Evolutionary conservation across 2,113 vertebrate genomes (phyloP).

Genomic region (Anser cygnoides): DNA sequence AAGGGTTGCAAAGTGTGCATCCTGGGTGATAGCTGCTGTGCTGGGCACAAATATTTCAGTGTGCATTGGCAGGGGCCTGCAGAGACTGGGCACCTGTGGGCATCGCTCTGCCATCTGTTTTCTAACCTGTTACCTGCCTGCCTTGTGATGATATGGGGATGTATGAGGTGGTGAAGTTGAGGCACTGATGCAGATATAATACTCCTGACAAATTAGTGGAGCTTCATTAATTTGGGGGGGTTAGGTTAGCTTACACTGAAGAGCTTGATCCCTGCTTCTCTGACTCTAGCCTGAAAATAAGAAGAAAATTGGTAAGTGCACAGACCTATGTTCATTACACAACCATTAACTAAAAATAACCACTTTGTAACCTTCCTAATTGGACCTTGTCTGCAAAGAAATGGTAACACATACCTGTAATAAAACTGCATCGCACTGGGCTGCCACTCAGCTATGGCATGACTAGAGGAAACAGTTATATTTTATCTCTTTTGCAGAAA

Average conservation of each 20-base stretch:
- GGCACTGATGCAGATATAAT: neutral
- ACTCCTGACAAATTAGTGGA: neutral
- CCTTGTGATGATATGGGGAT: no score
- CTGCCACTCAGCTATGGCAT: neutral
- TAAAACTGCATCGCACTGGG: neutral
- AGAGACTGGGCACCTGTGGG: neutral
- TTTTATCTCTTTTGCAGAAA: constrained; percentile 15
- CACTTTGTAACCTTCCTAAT: neutral
- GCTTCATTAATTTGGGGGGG: neutral
- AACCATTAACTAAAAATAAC: neutral
- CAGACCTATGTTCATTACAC: fast-evolving
- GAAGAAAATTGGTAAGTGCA: neutral
- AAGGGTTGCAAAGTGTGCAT: neutral
- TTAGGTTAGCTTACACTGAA: neutral
- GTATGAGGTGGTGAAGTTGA: neutral
- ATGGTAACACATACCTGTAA: neutral
- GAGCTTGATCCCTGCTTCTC: neutral
- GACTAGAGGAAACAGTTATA: neutral
- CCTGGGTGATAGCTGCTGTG: neutral
- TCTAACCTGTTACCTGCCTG: neutral
- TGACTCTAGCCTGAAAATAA: neutral
- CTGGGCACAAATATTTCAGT: neutral
- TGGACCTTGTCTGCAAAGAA: neutral
- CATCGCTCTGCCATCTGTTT: neutral
- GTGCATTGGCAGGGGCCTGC: neutral